Conservation (phyloP, 2,113 vertebrate species). For the Tamias sibiricus region DNA sequence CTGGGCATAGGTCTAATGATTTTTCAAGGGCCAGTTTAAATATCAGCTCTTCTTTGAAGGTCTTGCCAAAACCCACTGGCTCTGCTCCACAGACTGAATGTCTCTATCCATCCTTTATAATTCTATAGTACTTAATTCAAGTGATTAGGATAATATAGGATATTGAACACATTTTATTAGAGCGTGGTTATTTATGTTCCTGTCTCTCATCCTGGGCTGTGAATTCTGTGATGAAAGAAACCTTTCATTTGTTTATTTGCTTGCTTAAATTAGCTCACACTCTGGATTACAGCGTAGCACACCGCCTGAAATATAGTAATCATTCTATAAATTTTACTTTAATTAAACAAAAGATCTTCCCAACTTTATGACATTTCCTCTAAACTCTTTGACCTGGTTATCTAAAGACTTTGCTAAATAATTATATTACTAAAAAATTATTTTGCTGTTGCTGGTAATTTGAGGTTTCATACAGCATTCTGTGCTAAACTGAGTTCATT, state of each 20-base stretch:
- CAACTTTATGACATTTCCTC: neutral
- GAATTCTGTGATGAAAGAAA: neutral
- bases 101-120: constrained; percentile 56
- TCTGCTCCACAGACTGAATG: constrained; percentile 27
- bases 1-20: constrained; percentile 35
- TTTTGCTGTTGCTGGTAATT: constrained; percentile 7
- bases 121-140: constrained; percentile 51
- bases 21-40: constrained; percentile 68
- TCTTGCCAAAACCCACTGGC: constrained; percentile 62
- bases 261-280: neutral
- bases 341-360: constrained; percentile 31
- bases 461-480: neutral
- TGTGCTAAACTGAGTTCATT: neutral
- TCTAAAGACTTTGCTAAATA: constrained; percentile 1
- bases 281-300: neutral
- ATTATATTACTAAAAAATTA: neutral
- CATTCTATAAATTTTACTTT: constrained; percentile 30
- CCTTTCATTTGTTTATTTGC: neutral
- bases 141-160: constrained; percentile 55
- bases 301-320: neutral
- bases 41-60: constrained; percentile 37
- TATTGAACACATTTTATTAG: constrained; percentile 52
- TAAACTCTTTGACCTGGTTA: neutral
- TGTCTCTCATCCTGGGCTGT: neutral
- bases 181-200: neutral